phyloP scores from a whole-genome alignment of 2,797 vertebrate genomes.

The Urocyon cinereoargenteus region DNA sequence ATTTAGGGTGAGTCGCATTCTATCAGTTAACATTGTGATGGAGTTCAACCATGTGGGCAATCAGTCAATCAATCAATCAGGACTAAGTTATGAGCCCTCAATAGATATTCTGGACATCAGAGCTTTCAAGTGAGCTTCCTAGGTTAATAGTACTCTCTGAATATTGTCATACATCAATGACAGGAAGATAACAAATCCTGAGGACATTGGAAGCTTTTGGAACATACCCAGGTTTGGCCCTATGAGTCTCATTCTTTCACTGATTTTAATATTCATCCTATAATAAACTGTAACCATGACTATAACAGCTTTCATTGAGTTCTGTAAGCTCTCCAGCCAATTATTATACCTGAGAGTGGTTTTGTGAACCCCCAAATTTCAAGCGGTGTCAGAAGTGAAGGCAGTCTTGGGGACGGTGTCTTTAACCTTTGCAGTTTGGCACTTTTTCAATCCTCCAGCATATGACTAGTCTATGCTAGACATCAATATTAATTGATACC shows the following conservation, averaged over 20 bases:
- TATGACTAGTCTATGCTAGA: neutral
- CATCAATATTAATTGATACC: neutral
- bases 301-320: neutral
- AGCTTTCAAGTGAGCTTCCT: neutral
- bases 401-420: neutral
- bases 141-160: neutral
- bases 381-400: neutral
- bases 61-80: neutral
- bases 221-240: neutral
- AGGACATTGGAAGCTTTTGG: neutral
- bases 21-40: neutral
- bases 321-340: neutral
- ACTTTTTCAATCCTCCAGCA: neutral
- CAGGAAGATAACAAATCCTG: neutral
- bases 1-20: neutral
- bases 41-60: neutral
- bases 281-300: neutral
- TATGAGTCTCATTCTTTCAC: neutral
- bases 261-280: neutral
- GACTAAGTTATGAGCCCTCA: neutral
- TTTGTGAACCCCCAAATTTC: neutral
- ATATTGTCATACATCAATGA: neutral
- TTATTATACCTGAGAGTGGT: neutral
- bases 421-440: neutral
- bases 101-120: neutral